Evolutionary conservation across 2,113 vertebrate species (phyloP), one percentile per base, ranked within the genome.

Genomic region (Natator depressus): DNA sequence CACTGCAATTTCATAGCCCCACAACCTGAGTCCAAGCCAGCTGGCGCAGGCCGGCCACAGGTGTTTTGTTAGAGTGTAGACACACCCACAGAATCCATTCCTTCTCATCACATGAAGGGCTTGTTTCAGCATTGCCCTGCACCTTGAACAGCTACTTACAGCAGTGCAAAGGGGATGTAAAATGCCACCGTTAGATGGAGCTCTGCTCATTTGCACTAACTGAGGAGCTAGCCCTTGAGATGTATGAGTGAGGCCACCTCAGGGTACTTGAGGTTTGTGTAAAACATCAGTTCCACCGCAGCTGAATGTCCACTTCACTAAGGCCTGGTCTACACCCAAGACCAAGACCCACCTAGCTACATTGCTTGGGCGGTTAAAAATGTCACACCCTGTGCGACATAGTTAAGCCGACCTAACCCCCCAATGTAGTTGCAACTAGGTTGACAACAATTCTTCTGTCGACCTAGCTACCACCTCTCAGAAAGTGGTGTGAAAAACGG

Each of bases 181-280:
- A 85, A 47, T 1, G 0, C 1, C 0, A n/a, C 16, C 13, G 2
- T 53, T 75, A 14, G 9, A 35, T 1, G 3, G 49, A 53, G 6
- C 2, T 12, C 35, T 1, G 3, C 0, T 78, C 38, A 16, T 47
- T 78, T 78, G 25, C 13, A 47, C 25, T 0, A 14, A 2, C 13
- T 4, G 27, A 72, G 38, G 20, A 22, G 8, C 11, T 8, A 46
- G n/a, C 3, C 47, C 59, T 84, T 8, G 24, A 35, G 84, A 29
- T 62, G 54, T 35, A 69, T 29, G 91, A 55, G 51, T 3, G 38
- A 46, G 38, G 55, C 75, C n/a, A 51, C 38, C 4, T 46, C 22
- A 16, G 24, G 12, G 24, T 47, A 47, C 19, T 27, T 47, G 24
- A 47, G 47, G 42, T 78, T 47, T 78, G 22, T 78, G 24, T 78